phyloP scores from a whole-genome alignment of 2,888 invertebrate species.

The Sarcophaga carnaria region DNA sequence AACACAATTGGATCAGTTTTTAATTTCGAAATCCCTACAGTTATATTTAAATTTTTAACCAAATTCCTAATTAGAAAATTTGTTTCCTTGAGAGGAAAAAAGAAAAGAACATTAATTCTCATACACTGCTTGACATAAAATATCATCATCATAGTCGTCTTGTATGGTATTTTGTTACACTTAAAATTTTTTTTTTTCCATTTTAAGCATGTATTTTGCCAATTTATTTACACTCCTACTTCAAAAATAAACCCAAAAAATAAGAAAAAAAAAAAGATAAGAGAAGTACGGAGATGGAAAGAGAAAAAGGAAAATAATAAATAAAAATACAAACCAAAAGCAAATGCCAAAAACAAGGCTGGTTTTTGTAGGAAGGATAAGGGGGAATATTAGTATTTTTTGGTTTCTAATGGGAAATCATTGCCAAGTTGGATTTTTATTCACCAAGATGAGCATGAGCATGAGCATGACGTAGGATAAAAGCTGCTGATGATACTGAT shows the following conservation, averaged over 20 bases:
- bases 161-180: constrained; percentile 38
- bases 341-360: too few relatives aligned
- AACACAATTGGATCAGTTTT: too few relatives aligned
- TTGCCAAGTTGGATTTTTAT: too few relatives aligned
- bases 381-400: too few relatives aligned
- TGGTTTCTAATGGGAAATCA: too few relatives aligned
- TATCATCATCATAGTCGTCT: constrained; percentile 43
- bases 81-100: constrained; percentile 13
- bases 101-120: constrained; percentile 3
- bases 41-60: too few relatives aligned
- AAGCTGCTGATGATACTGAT: constrained; percentile 38
- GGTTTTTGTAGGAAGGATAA: too few relatives aligned
- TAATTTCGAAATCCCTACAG: too few relatives aligned
- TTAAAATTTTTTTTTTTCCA: constrained; percentile 11
- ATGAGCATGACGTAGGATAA: constrained; percentile 15
- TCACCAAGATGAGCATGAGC: background rate
- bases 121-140: constrained; percentile 16
- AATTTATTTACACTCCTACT: constrained; percentile 60
- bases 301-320: too few relatives aligned
- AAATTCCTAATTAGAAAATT: constrained; percentile 5
- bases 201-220: constrained; percentile 44
- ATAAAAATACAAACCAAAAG: background rate
- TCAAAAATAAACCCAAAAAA: constrained; percentile 1
- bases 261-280: background rate
- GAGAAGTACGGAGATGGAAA: too few relatives aligned